These are phyloP conservation scores for Scaptomyza pallida DNA, from an alignment of 1,140 invertebrate genomes.

Conservation along the genomic window DNA sequence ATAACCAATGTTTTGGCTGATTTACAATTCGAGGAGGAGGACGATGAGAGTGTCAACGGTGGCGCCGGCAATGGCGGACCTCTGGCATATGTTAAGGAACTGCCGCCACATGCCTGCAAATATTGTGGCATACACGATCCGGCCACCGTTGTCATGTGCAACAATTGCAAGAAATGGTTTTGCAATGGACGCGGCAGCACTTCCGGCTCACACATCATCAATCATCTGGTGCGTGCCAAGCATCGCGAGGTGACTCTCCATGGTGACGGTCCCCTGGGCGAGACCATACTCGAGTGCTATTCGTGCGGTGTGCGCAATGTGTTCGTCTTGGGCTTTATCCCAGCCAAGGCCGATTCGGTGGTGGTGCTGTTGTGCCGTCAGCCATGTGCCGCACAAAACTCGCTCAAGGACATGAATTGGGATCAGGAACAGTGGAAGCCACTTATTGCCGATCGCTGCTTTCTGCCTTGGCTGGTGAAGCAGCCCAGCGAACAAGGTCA, in stretches of 20 bases:
- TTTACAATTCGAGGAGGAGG: slow-evolving; percentile 95
- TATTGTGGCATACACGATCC: slow-evolving; percentile 99
- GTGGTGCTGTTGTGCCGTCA: slow-evolving; percentile 99
- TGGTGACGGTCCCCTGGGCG: slow-evolving; percentile 97
- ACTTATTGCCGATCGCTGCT: slow-evolving; percentile 96
- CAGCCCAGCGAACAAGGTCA: slow-evolving; percentile 98
- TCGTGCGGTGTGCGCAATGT: slow-evolving; percentile 99
- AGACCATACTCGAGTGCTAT: slow-evolving; percentile 99
- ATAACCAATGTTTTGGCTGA: slow-evolving; percentile 91
- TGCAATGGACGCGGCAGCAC: slow-evolving; percentile 99
- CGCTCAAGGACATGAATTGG: slow-evolving; percentile 99
- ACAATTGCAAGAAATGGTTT: slow-evolving; percentile 99
- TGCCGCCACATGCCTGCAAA: slow-evolving; percentile 97
- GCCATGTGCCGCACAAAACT: slow-evolving; percentile 98
- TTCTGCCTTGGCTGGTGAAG: slow-evolving; percentile 98
- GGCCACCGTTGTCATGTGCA: slow-evolving; percentile 98
- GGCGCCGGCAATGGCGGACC: slow-evolving; percentile 86
- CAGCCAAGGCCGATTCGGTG: slow-evolving; percentile 99
- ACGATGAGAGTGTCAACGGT: slow-evolving; percentile 88
- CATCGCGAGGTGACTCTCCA: slow-evolving; percentile 99
- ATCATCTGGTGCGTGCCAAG: slow-evolving; percentile 98
- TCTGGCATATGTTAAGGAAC: slow-evolving; percentile 86
- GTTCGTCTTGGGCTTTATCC: slow-evolving; percentile 99
- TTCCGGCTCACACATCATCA: slow-evolving; percentile 99
- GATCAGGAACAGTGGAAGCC: slow-evolving; percentile 99